These are phyloP conservation scores for Magallana nippona DNA, from an alignment of 2,888 invertebrate species.

Conservation along the genomic window DNA sequence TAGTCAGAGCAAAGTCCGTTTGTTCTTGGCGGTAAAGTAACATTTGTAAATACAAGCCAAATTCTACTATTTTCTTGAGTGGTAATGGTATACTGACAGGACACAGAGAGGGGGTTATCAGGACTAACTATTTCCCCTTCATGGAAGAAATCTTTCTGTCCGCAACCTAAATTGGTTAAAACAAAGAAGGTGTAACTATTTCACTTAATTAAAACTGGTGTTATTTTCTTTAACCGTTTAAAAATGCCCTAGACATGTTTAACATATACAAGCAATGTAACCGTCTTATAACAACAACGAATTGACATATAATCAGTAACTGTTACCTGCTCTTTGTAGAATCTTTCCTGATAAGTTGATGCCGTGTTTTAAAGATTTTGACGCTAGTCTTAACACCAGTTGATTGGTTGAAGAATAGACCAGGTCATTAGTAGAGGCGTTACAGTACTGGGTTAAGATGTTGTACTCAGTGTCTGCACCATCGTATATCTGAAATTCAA, in stretches of 20 bases:
- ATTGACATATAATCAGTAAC: too few species aligned
- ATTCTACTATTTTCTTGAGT: not conserved
- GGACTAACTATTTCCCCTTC: not conserved
- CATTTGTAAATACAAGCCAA: not conserved
- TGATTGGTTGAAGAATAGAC: not conserved
- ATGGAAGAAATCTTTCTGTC: not conserved
- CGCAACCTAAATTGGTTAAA: not conserved
- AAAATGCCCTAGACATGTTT: too few species aligned
- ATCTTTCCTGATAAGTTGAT: not conserved
- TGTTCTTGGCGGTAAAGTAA: not conserved
- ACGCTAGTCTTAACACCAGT: not conserved
- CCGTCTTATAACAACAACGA: too few species aligned
- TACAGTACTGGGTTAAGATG: not conserved
- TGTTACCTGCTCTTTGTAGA: not conserved
- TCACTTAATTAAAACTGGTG: not conserved
- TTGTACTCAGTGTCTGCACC: not conserved
- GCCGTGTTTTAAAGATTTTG: not conserved
- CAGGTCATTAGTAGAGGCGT: not conserved
- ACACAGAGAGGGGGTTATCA: not conserved
- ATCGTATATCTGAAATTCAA: not conserved
- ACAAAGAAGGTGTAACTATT: not conserved
- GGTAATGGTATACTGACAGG: not conserved
- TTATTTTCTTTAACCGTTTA: too few species aligned
- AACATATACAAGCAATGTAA: too few species aligned
- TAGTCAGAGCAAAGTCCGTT: slow-evolving; percentile 9